phyloP scores from a whole-genome alignment of 2,797 vertebrate genomes.

The Melanotaenia nigrans region DNA sequence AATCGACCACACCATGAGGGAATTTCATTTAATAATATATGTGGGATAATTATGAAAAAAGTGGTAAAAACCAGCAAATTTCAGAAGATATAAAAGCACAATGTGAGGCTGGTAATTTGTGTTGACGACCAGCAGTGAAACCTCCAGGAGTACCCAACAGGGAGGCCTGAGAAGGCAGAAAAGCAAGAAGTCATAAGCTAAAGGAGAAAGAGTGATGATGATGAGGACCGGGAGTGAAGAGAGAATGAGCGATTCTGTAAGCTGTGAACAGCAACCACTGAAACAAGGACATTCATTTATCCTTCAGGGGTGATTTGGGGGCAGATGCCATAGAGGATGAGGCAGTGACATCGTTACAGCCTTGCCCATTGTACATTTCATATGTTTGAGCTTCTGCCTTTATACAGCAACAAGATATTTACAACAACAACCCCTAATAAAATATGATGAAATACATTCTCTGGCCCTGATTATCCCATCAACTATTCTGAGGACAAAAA shows the following conservation, averaged over 20 bases:
- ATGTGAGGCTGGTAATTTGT: not conserved
- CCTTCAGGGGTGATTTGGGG: conserved; percentile 21
- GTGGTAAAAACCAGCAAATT: not conserved
- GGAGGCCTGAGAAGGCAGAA: conserved; percentile 18
- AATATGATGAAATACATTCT: not conserved
- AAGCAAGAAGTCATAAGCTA: conserved; percentile 50
- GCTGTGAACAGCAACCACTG: conserved; percentile 38
- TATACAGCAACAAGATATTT: not conserved
- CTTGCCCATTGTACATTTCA: conserved; percentile 2
- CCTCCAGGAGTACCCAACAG: conserved; percentile 17
- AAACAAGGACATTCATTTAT: conserved; percentile 57
- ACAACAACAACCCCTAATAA: not conserved
- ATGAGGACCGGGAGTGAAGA: conserved; percentile 15
- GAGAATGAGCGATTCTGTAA: conserved; percentile 44
- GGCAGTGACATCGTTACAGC: conserved; percentile 1
- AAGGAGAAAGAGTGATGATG: conserved; percentile 37
- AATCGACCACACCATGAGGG: not conserved
- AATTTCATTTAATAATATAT: not conserved
- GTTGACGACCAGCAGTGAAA: conserved; percentile 13
- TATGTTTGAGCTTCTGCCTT: not conserved
- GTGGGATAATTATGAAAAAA: not conserved
- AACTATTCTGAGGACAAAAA: too few species aligned
- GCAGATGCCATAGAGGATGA: conserved; percentile 32
- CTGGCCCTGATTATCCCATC: not conserved
- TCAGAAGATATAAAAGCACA: not conserved